Conservation (phyloP, 2,888 invertebrate genomes). For the Mesorhabditis spiculigera region DNA sequence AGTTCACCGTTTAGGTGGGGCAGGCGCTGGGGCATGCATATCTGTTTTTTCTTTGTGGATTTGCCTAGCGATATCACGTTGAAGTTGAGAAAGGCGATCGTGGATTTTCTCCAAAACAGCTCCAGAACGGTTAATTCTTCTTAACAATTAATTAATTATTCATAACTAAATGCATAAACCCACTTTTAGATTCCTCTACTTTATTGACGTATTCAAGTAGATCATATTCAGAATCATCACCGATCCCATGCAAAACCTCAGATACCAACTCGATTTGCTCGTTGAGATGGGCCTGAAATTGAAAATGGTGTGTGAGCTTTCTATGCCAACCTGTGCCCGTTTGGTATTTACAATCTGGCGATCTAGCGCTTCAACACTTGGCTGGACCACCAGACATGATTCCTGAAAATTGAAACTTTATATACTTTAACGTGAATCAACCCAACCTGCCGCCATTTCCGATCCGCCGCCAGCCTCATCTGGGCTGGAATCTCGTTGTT, state of each 20-base stretch:
- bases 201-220: not conserved
- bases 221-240: not conserved
- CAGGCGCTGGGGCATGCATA: not conserved
- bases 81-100: not conserved
- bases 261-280: not conserved
- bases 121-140: not conserved
- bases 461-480: constrained; percentile 6
- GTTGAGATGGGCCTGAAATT: not conserved
- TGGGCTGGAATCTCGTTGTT: not conserved
- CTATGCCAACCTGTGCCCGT: not conserved
- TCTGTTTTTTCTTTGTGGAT: not conserved
- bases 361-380: not conserved
- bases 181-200: not conserved
- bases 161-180: not conserved
- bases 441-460: not conserved
- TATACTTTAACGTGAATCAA: not conserved
- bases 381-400: constrained; percentile 1
- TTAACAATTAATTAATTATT: not conserved
- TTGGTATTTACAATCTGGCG: not conserved
- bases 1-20: not conserved
- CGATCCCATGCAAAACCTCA: not conserved
- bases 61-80: not conserved
- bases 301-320: not conserved
- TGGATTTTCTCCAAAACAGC: not conserved
- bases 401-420: not conserved